Conservation (phyloP, 2,113 vertebrate genomes). For the Noturus placidus region DNA sequence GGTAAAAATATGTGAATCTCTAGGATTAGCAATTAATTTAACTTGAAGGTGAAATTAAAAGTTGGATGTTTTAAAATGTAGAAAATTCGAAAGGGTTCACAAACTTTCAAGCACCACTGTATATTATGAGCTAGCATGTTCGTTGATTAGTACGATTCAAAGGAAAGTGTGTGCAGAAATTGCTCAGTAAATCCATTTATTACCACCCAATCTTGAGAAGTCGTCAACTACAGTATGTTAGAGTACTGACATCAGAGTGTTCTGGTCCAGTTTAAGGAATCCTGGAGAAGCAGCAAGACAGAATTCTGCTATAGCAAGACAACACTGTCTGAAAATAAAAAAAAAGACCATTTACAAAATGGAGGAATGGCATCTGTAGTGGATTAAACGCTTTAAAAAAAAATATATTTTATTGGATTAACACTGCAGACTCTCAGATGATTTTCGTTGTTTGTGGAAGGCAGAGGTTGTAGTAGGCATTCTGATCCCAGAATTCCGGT, state of each 20-base stretch:
- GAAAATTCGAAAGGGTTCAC: no score
- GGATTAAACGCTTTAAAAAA: no score
- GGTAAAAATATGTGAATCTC: no score
- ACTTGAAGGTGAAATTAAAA: no score
- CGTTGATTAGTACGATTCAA: not conserved
- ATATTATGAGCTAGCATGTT: not conserved
- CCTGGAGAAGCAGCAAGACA: not conserved
- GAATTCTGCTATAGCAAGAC: not conserved
- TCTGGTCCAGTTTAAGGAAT: not conserved
- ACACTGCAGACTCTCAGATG: constrained; percentile 69
- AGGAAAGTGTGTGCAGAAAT: not conserved
- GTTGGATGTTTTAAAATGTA: no score
- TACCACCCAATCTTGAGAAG: not conserved
- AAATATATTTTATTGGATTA: not conserved
- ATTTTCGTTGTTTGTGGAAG: constrained; percentile 85
- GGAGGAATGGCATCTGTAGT: not conserved
- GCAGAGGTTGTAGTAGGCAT: constrained; percentile 94
- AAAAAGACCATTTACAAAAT: not conserved
- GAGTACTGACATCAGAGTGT: not conserved
- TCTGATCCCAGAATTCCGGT: constrained; percentile 90
- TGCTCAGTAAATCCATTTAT: not conserved
- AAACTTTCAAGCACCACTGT: no score
- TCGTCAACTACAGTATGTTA: not conserved
- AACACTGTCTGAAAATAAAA: not conserved
- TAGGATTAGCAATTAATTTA: no score